These are phyloP conservation scores for Gymnorhina tibicen DNA, from an alignment of 2,113 vertebrate species.

Conservation along the genomic window DNA sequence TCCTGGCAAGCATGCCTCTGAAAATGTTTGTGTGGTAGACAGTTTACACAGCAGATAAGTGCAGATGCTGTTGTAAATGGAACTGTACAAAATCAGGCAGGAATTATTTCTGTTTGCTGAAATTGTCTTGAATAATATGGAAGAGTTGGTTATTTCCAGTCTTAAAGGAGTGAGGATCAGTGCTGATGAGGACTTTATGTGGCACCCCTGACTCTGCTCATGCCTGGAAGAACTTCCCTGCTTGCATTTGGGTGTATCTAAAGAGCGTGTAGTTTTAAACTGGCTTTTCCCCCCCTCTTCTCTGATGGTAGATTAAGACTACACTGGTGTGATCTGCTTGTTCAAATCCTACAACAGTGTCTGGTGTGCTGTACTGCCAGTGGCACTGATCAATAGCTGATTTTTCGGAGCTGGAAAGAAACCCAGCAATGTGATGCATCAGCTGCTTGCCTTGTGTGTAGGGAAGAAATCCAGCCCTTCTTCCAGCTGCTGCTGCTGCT, in stretches of 20 bases:
- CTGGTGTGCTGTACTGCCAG: background rate
- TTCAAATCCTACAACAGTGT: background rate
- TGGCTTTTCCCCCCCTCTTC: accelerated
- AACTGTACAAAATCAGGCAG: background rate
- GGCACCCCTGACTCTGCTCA: background rate
- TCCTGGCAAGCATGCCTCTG: background rate
- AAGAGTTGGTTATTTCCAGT: background rate
- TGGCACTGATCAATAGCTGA: conserved; percentile 10
- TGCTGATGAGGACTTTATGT: background rate
- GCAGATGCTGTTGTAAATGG: background rate
- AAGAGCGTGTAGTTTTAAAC: background rate
- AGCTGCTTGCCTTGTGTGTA: background rate
- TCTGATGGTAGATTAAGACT: background rate
- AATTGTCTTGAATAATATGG: background rate
- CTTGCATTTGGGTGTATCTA: background rate
- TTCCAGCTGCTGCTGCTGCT: background rate
- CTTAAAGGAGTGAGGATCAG: background rate
- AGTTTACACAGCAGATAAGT: background rate
- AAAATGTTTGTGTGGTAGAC: background rate
- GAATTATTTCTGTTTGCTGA: background rate
- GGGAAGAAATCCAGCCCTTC: background rate
- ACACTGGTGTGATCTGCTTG: background rate
- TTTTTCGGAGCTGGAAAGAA: background rate
- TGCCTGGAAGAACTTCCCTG: background rate
- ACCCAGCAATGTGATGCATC: background rate